Evolutionary conservation across 1,140 invertebrate genomes (phyloP).

Genomic region (Rhyacophila brunnea): DNA sequence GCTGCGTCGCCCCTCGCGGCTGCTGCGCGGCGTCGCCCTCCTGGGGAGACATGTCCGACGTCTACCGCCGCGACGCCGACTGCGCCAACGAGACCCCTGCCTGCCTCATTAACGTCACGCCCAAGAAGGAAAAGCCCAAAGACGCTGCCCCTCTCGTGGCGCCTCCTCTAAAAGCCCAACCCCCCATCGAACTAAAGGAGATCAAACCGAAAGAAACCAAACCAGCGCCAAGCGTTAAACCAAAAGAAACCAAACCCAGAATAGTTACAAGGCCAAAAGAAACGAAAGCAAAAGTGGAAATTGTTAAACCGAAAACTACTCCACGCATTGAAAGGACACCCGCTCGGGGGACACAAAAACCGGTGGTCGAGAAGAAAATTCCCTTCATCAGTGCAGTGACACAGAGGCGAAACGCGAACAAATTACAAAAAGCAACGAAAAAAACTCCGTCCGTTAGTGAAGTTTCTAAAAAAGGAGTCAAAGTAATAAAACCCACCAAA

Average conservation of each 20-base stretch:
- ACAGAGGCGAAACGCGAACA: slow-evolving; percentile 24
- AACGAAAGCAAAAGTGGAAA: slow-evolving; percentile 15
- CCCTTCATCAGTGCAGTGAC: slow-evolving; percentile 9
- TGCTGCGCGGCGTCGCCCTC: slow-evolving; percentile 44
- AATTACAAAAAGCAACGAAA: slow-evolving; percentile 16
- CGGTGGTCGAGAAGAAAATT: slow-evolving; percentile 24
- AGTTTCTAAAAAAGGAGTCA: slow-evolving; percentile 32
- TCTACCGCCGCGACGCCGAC: slow-evolving; percentile 49
- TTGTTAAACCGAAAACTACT: slow-evolving; percentile 13
- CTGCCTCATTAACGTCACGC: slow-evolving; percentile 51
- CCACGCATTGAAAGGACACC: slow-evolving; percentile 13
- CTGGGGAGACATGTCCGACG: slow-evolving; percentile 47
- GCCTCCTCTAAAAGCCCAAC: slow-evolving; percentile 16
- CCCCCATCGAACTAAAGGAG: slow-evolving; percentile 13
- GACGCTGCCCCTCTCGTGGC: slow-evolving; percentile 22
- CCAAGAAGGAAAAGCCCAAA: slow-evolving; percentile 42
- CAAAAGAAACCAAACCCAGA: slow-evolving; percentile 21
- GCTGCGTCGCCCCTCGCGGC: slow-evolving; percentile 44
- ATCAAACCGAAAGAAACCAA: slow-evolving; percentile 21
- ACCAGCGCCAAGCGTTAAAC: slow-evolving; percentile 13
- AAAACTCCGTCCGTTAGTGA: slow-evolving; percentile 16
- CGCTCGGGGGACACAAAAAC: slow-evolving; percentile 6
- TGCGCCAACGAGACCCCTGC: slow-evolving; percentile 49
- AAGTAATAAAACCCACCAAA: slow-evolving; percentile 35
- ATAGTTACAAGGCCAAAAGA: slow-evolving; percentile 18